Evolutionary conservation across 1,140 invertebrate species (phyloP).

Genomic region (Brachionus angularis): DNA sequence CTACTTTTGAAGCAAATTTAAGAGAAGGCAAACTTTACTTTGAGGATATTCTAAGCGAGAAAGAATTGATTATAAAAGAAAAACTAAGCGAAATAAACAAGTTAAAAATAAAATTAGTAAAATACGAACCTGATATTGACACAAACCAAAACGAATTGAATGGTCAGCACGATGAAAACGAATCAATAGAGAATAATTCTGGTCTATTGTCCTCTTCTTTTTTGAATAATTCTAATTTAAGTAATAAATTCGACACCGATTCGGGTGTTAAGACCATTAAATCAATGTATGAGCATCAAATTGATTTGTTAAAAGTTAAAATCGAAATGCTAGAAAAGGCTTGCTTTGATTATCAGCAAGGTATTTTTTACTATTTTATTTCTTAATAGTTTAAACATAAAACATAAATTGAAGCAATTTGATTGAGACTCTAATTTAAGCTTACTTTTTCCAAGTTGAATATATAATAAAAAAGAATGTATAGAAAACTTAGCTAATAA

Average conservation of each 20-base stretch:
- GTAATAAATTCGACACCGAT: constrained; percentile 15
- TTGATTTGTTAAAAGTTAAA: constrained; percentile 37
- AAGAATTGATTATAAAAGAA: no score
- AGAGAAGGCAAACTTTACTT: constrained; percentile 11
- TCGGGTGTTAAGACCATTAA: constrained; percentile 25
- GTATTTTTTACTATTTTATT: neutral
- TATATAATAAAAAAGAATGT: no score
- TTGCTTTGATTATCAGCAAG: constrained; percentile 31
- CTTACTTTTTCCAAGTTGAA: no score
- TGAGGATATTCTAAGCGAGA: constrained; percentile 4
- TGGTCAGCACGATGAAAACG: no score
- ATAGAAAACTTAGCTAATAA: no score
- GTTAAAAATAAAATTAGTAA: constrained; percentile 9
- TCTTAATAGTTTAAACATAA: neutral
- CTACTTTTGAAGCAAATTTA: constrained; percentile 26
- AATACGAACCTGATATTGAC: neutral
- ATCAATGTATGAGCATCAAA: constrained; percentile 37
- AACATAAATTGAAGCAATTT: no score
- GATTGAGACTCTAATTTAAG: no score
- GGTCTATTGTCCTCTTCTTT: no score
- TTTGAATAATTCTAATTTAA: no score
- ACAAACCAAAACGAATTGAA: no score
- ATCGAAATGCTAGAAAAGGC: constrained; percentile 37
- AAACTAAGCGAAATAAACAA: constrained; percentile 2
- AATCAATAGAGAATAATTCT: no score